Base-by-base conservation (phyloP, 1,140 invertebrate species). In the Penaeus chinensis region DNA sequence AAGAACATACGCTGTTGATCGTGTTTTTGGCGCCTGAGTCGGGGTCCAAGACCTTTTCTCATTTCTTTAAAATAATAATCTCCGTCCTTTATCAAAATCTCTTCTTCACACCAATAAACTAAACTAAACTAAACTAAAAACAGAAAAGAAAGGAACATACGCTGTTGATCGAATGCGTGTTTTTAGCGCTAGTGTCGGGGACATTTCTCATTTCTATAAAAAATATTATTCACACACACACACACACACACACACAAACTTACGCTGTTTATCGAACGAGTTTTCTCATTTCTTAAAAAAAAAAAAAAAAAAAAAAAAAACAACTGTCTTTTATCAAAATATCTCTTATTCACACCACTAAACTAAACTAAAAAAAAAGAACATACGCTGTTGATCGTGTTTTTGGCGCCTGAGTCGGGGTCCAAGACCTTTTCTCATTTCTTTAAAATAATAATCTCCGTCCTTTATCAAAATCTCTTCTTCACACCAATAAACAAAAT, bases 11-110 rank as follows among this genome's bases (percentile, higher is more conserved):
- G 42, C 84, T 84, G 27, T 90, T 89, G 20, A 90, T 69, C 24
- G 86, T 85, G 18, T n/a, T 82, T 5, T 60, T 81, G n/a, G 18
- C 37, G 89, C 93, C 93, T n/a, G 91, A 93, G 2, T 93, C 91
- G 19, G 94, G 93, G 90, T 95, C 92, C 3, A 92, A 91, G 7
- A 93, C 92, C 2, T n/a, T n/a, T n/a, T 5, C 37, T 37, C 37
- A 37, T 37, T n/a, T 37, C 37, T 37, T 37, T 37, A n/a, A n/a
- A n/a, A n/a, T n/a, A n/a, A n/a, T n/a, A n/a, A n/a, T n/a, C n/a
- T n/a, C n/a, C n/a, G n/a, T n/a, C n/a, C n/a, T n/a, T n/a, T n/a
- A n/a, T n/a, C n/a, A n/a, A n/a, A n/a, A n/a, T n/a, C n/a, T n/a
- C n/a, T 74, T 16, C 11, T 32, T 24, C 37, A 47, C 3, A n/a